These are phyloP conservation scores for Calephelis nemesis DNA, from an alignment of 1,140 invertebrate genomes.

Conservation along the genomic window DNA sequence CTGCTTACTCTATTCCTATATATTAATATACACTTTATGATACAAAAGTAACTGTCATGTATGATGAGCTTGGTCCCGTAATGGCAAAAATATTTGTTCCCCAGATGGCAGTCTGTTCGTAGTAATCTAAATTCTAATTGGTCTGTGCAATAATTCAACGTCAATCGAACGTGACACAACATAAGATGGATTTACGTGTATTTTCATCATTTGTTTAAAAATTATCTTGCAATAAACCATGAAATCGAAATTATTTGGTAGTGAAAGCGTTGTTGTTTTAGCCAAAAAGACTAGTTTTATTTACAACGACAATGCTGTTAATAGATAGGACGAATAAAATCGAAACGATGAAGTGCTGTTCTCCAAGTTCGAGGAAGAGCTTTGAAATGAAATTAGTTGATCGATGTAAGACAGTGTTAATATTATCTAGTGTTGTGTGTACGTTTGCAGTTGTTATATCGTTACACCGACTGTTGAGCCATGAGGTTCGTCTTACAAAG, in stretches of 20 bases:
- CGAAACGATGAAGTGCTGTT: constrained; percentile 56
- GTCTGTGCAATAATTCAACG: too few relatives aligned
- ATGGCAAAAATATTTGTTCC: too few relatives aligned
- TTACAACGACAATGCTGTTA: constrained; percentile 54
- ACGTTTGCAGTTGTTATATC: constrained; percentile 64
- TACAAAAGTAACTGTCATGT: too few relatives aligned
- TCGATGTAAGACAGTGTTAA: constrained; percentile 65
- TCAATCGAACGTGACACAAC: constrained; percentile 31
- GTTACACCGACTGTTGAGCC: constrained; percentile 59
- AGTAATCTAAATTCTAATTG: too few relatives aligned
- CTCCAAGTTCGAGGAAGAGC: constrained; percentile 38
- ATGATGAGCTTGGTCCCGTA: too few relatives aligned
- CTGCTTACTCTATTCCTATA: too few relatives aligned
- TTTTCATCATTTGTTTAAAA: constrained; percentile 61
- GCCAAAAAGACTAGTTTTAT: constrained; percentile 38
- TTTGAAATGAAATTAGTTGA: constrained; percentile 62
- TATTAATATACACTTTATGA: too few relatives aligned
- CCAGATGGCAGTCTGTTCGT: too few relatives aligned
- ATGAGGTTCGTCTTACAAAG: constrained; percentile 59
- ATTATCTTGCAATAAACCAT: constrained; percentile 60
- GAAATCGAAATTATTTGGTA: constrained; percentile 57
- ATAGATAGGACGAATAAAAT: constrained; percentile 52
- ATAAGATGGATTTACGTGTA: constrained; percentile 64
- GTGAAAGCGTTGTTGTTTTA: constrained; percentile 42
- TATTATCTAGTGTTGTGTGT: constrained; percentile 67